Conservation (phyloP, 2,113 vertebrate genomes). For the Hydrolagus affinis region DNA sequence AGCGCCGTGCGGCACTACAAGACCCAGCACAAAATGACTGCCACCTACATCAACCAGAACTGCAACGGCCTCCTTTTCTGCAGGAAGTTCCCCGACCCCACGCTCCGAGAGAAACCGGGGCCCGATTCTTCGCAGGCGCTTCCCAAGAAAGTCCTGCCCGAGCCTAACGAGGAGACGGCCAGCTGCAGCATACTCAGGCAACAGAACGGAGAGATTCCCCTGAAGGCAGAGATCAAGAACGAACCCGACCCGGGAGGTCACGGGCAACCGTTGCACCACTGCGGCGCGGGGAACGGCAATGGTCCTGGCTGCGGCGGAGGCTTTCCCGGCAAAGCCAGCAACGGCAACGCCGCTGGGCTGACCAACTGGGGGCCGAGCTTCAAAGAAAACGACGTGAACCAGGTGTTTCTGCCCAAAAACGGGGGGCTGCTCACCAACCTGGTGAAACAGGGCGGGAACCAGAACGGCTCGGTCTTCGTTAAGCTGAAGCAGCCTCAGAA, state of each 20-base stretch:
- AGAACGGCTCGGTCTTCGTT: constrained; percentile 49
- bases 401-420: constrained; percentile 42
- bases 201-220: neutral
- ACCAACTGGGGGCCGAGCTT: constrained; percentile 31
- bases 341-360: neutral
- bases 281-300: constrained; percentile 35
- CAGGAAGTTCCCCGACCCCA: constrained; percentile 1
- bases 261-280: constrained; percentile 11
- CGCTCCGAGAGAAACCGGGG: neutral
- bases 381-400: constrained; percentile 46
- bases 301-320: constrained; percentile 38
- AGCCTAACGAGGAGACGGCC: neutral
- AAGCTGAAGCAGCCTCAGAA: constrained; percentile 64
- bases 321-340: constrained; percentile 48
- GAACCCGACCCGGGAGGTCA: neutral
- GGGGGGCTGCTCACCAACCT: constrained; percentile 39
- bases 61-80: constrained; percentile 58
- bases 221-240: constrained; percentile 4
- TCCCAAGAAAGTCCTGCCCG: neutral
- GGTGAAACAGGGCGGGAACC: constrained; percentile 49
- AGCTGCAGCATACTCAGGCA: constrained; percentile 19
- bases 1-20: constrained; percentile 83
- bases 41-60: constrained; percentile 52
- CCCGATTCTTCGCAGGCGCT: neutral
- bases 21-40: constrained; percentile 66